phyloP scores from a whole-genome alignment of 2,888 invertebrate species.

The Folsomia manolachei region DNA sequence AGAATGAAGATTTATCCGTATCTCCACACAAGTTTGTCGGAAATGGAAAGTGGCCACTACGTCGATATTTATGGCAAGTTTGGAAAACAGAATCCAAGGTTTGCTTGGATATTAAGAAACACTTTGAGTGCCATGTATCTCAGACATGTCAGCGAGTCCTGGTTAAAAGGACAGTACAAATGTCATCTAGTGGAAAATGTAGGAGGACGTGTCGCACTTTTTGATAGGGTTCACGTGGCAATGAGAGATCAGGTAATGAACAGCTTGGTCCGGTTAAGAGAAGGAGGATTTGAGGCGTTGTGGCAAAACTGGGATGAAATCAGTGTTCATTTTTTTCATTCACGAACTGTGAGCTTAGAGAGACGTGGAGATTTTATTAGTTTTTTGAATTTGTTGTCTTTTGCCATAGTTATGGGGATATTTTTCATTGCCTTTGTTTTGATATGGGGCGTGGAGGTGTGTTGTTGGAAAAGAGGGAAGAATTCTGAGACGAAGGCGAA shows the following conservation, averaged over 20 bases:
- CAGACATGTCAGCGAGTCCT: neutral
- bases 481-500: too few relatives aligned
- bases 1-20: neutral
- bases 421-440: too few relatives aligned
- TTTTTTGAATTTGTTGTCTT: neutral
- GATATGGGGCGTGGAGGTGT: too few relatives aligned
- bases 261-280: neutral
- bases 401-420: too few relatives aligned
- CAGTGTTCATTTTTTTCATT: too few relatives aligned
- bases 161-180: neutral
- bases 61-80: too few relatives aligned
- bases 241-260: neutral
- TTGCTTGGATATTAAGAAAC: neutral
- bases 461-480: too few relatives aligned
- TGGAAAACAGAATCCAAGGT: neutral
- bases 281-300: neutral
- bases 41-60: too few relatives aligned
- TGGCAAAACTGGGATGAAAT: neutral
- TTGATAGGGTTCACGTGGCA: neutral
- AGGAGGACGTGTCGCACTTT: neutral
- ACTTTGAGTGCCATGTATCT: neutral
- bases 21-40: neutral
- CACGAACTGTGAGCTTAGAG: neutral
- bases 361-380: neutral
- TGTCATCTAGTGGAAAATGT: neutral